These are phyloP conservation scores for Condylura cristata DNA, from an alignment of 2,113 vertebrate species.

Conservation along the genomic window DNA sequence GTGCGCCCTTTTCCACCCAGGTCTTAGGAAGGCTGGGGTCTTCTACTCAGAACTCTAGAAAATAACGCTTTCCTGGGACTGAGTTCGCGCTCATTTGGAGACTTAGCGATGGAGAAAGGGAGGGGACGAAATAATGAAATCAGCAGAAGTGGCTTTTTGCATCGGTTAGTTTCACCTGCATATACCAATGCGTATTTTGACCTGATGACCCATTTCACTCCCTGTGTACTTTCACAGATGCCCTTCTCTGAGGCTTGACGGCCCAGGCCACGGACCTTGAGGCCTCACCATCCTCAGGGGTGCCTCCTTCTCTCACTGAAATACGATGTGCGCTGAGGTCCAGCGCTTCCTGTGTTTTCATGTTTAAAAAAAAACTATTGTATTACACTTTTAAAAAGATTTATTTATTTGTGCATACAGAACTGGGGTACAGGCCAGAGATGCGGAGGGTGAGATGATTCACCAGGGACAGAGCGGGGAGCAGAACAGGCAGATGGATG, in stretches of 20 bases:
- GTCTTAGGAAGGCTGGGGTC: too few relatives aligned
- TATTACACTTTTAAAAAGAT: neutral
- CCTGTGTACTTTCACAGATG: neutral
- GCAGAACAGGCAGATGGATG: too few relatives aligned
- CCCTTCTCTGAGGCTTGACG: too few relatives aligned
- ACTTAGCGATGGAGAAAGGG: neutral
- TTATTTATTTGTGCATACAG: too few relatives aligned
- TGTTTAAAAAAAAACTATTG: neutral
- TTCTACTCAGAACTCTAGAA: neutral
- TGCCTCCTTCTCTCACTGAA: fast-evolving
- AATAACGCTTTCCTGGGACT: neutral
- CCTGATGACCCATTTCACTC: neutral
- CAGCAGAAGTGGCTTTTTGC: neutral
- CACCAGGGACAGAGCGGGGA: too few relatives aligned
- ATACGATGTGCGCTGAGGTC: too few relatives aligned
- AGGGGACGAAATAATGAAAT: neutral
- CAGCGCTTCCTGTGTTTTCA: neutral
- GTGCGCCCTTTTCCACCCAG: neutral
- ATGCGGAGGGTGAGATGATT: too few relatives aligned
- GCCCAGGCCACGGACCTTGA: fast-evolving
- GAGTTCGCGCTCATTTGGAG: neutral
- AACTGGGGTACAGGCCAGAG: too few relatives aligned
- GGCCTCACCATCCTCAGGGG: too few relatives aligned
- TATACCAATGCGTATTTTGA: neutral
- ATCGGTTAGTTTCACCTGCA: neutral